Conservation (phyloP, 2,888 invertebrate species). For the Machimus rusticus region DNA sequence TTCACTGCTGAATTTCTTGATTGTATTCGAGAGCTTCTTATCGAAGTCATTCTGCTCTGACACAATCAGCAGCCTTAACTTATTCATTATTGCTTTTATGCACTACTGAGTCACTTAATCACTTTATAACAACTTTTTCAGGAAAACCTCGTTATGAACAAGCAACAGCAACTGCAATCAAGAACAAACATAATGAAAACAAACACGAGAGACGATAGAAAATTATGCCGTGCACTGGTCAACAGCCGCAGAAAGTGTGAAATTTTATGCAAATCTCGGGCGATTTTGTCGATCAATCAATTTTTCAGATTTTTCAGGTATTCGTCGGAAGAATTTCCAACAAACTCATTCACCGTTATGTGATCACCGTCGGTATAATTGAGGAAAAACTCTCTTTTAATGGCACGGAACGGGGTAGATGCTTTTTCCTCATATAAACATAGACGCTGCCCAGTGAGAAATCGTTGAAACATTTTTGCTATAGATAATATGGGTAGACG, state of each 20-base stretch:
- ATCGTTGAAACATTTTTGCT: not conserved
- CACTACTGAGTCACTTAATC: not conserved
- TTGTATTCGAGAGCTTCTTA: conserved; percentile 46
- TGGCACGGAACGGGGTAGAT: not conserved
- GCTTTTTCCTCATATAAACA: not conserved
- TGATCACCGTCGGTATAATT: not conserved
- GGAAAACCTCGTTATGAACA: not conserved
- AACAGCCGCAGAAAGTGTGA: conserved; percentile 28
- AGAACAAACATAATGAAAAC: not conserved
- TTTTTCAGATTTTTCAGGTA: conserved; percentile 1
- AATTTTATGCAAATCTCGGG: conserved; percentile 36
- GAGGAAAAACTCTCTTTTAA: conserved; percentile 1
- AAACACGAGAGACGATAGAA: not conserved
- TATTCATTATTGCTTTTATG: conserved; percentile 39
- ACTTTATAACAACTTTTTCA: not conserved
- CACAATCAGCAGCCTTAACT: conserved; percentile 46
- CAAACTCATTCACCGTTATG: not conserved
- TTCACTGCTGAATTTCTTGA: conserved; percentile 49
- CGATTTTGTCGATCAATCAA: conserved; percentile 25
- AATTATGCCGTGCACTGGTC: not conserved
- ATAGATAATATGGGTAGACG: not conserved
- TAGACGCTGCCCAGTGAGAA: not conserved
- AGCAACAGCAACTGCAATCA: not conserved
- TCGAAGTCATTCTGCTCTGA: conserved; percentile 49
- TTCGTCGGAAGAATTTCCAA: conserved; percentile 1